A percentile compares a stretch with the other conserved stretches of the same genome.
These are phyloP conservation scores for Calypte anna DNA, from an alignment of 2,113 vertebrate genomes.

Conservation along the genomic window DNA sequence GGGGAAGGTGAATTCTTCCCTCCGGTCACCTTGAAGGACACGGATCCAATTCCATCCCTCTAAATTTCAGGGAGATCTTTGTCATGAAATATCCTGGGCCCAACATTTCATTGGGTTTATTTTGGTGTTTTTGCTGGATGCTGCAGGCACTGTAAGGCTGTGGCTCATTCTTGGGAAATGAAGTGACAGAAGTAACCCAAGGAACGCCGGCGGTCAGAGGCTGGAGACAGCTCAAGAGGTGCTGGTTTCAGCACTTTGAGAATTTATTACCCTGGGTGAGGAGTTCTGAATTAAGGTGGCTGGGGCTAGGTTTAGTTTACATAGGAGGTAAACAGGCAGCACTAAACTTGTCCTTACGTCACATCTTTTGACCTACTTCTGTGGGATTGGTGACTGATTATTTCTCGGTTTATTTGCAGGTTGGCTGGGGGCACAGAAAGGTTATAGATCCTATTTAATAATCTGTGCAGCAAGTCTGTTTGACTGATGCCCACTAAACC, in stretches of 20 bases:
- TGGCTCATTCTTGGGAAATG: neutral
- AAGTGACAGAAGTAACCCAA: neutral
- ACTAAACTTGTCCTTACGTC: neutral
- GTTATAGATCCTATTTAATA: neutral
- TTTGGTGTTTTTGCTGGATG: neutral
- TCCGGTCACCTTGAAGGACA: neutral
- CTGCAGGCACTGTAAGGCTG: neutral
- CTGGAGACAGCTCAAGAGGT: neutral
- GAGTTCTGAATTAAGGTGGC: neutral
- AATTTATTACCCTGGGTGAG: neutral
- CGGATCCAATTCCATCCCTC: neutral
- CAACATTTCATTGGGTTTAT: neutral
- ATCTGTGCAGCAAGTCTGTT: neutral
- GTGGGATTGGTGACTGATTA: neutral
- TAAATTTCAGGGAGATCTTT: slow-evolving; percentile 3
- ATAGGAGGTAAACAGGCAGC: neutral
- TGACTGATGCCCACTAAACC: neutral
- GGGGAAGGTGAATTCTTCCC: slow-evolving; percentile 24
- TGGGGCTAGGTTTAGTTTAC: neutral
- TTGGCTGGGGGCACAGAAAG: neutral
- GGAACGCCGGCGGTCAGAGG: neutral
- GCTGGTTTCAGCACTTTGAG: neutral
- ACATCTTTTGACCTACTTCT: neutral
- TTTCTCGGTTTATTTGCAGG: neutral
- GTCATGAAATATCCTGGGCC: neutral